Conservation (phyloP, 2,113 vertebrate species). For the Scatophagus argus region DNA sequence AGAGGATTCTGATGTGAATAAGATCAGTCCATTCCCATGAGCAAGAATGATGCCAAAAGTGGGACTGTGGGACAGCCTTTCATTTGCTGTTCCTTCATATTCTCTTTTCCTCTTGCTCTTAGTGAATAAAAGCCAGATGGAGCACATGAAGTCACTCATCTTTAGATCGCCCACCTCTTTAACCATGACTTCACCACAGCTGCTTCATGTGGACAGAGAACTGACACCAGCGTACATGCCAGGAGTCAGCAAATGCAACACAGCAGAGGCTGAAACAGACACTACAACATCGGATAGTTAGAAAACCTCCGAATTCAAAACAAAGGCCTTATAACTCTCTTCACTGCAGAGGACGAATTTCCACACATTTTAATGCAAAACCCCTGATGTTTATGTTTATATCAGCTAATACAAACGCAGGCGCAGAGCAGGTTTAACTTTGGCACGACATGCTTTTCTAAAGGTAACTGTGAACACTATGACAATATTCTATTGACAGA, state of each 20-base stretch:
- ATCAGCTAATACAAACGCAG: not conserved
- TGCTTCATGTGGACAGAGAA: slow-evolving; percentile 51
- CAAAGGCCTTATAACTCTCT: not conserved
- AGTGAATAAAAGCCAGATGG: slow-evolving; percentile 67
- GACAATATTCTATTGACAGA: not conserved
- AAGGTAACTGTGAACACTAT: not conserved
- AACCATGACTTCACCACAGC: slow-evolving; percentile 70
- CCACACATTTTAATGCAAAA: not conserved
- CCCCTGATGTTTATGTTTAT: not conserved
- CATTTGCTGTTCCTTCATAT: slow-evolving; percentile 43
- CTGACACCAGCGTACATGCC: slow-evolving; percentile 49
- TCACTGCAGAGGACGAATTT: not conserved
- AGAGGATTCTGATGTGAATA: slow-evolving; percentile 39
- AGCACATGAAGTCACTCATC: slow-evolving; percentile 64
- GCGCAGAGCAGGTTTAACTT: not conserved
- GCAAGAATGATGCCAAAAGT: slow-evolving; percentile 37
- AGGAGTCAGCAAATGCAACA: slow-evolving; percentile 33
- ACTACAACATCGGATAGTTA: not conserved
- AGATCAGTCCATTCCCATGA: slow-evolving; percentile 33
- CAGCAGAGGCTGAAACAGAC: not conserved
- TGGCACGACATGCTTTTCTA: not conserved
- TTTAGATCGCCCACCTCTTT: slow-evolving; percentile 57
- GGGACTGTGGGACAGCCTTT: slow-evolving; percentile 39
- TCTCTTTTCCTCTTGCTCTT: slow-evolving; percentile 42
- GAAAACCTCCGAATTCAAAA: not conserved